Base-by-base conservation (phyloP, 2,888 invertebrate genomes). In the Mythimna ferrago region DNA sequence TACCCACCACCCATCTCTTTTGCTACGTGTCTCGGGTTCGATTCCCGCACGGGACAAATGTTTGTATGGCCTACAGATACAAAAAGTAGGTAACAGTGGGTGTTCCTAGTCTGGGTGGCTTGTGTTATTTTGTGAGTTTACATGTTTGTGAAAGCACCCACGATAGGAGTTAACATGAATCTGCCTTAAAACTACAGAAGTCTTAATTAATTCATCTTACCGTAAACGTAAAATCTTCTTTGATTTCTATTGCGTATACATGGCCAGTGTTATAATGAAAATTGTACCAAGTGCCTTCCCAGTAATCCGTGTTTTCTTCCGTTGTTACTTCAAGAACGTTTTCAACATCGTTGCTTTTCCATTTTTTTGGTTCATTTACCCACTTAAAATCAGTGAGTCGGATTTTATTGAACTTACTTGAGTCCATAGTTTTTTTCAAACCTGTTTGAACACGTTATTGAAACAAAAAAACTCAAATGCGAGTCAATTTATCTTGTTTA, bases 261-360 rank as follows among this genome's bases (percentile, higher is more conserved):
- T 95, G 95, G 1, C 95, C 95, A 0, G 91, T 83, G 62, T 93
- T 94, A 19, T 85, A 83, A 65, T 87, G 72, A 73, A 94, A 95
- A 67, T 92, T 88, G 73, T 94, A 94, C 87, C 87, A 93, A 21
- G 95, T 95, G 60, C 89, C 90, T 86, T 93, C 93, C 95, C 95
- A 95, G 80, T 94, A 95, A 80, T 95, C 95, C 0, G 92, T 91
- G 63, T 89, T 88, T n/a, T 91, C 86, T n/a, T 94, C 90, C 2
- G 93, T 94, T 9, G 81, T 89, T 11, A 94, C 87, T 73, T 87
- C 82, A 6, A 94, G 80, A 41, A 60, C 73, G 26, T 90, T 84
- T 26, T 84, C 76, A 6, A 68, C 81, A 44, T 86, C 77, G 6
- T 64, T 64, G n/a, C 86, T 44, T 32, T 75, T 84, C 94, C 94